phyloP scores from a whole-genome alignment of 2,888 invertebrate species.

The Aphidius colemani region DNA sequence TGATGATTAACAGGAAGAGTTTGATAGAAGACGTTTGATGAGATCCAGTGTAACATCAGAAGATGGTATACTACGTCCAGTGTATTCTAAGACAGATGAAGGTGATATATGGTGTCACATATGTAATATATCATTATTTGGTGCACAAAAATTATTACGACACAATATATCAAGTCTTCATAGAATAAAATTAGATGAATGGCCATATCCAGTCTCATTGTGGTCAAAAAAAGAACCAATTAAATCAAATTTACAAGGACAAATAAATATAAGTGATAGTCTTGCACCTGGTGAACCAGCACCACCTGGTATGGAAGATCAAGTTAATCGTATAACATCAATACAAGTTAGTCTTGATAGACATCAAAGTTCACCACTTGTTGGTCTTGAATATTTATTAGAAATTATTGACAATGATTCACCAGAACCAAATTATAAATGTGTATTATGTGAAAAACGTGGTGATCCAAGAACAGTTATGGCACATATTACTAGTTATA shows the following conservation, averaged over 20 bases:
- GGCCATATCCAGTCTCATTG: constrained; percentile 56
- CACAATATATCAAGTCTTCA: constrained; percentile 59
- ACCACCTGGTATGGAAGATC: constrained; percentile 74
- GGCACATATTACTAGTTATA: constrained; percentile 77
- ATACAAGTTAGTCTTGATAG: constrained; percentile 65
- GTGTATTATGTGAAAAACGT: constrained; percentile 78
- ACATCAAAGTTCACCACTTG: constrained; percentile 62
- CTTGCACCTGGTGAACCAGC: constrained; percentile 71
- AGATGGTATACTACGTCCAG: constrained; percentile 56
- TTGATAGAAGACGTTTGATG: constrained; percentile 57
- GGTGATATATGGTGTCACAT: constrained; percentile 59
- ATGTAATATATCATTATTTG: constrained; percentile 57
- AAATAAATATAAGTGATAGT: constrained; percentile 37
- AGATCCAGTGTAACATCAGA: constrained; percentile 58
- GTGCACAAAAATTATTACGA: constrained; percentile 55
- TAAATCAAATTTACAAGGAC: constrained; percentile 34
- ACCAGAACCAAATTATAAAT: constrained; percentile 75
- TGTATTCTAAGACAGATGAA: constrained; percentile 57
- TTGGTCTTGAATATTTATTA: constrained; percentile 81
- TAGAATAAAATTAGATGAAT: constrained; percentile 56
- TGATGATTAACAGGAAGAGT: constrained; percentile 49
- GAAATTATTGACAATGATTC: constrained; percentile 72
- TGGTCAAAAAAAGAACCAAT: constrained; percentile 52
- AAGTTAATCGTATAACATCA: constrained; percentile 60
- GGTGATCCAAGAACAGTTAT: constrained; percentile 80